Conservation (phyloP, 1,140 invertebrate genomes). For the Probaryconus sp. region DNA sequence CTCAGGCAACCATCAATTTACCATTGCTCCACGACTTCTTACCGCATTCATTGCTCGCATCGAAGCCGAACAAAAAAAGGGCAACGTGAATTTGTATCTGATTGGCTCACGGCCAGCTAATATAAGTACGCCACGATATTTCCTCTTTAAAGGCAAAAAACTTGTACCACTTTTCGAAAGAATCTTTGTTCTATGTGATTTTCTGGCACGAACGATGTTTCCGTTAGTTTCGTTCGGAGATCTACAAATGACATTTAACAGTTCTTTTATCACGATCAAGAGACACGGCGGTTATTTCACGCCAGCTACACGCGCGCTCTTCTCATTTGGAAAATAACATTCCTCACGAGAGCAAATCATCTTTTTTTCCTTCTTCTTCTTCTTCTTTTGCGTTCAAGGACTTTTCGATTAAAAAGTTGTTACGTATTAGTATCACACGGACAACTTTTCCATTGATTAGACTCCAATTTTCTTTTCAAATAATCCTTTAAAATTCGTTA, state of each 20-base stretch:
- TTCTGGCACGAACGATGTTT: not conserved
- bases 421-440: too few relatives aligned
- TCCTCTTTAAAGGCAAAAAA: slow-evolving; percentile 8
- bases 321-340: too few relatives aligned
- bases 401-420: too few relatives aligned
- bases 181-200: slow-evolving; percentile 5
- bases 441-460: too few relatives aligned
- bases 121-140: not conserved
- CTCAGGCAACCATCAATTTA: slow-evolving; percentile 23
- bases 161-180: too few relatives aligned
- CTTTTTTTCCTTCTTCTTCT: too few relatives aligned
- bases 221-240: not conserved
- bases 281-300: not conserved
- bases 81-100: not conserved
- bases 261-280: not conserved
- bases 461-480: too few relatives aligned
- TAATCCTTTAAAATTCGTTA: too few relatives aligned
- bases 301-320: not conserved
- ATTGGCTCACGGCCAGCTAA: slow-evolving; percentile 9
- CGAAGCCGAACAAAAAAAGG: not conserved
- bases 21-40: slow-evolving; percentile 35
- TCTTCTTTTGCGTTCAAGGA: too few relatives aligned
- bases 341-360: not conserved
- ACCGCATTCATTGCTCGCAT: slow-evolving; percentile 9
- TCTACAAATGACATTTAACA: slow-evolving; percentile 9